Conservation (phyloP, 2,888 invertebrate genomes). For the Zeuzera pyrina region DNA sequence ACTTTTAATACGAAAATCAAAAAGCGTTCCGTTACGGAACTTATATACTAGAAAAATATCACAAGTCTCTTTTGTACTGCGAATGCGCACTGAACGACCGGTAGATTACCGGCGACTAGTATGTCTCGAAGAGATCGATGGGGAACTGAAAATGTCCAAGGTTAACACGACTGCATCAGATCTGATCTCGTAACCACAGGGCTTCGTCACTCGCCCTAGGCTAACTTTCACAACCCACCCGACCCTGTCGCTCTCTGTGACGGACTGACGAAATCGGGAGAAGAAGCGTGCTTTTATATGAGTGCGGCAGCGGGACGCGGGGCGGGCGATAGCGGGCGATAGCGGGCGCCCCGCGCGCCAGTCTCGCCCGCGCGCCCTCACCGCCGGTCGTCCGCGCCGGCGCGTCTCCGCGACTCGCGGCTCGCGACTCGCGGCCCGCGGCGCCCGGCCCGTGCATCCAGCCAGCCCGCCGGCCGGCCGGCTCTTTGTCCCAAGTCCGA, state of each 20-base stretch:
- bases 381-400: conserved; percentile 36
- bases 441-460: background rate
- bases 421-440: background rate
- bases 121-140: conserved; percentile 62
- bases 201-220: conserved; percentile 64
- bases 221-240: conserved; percentile 60
- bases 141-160: conserved; percentile 52
- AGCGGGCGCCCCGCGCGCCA: conserved; percentile 62
- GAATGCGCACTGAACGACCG: conserved; percentile 60
- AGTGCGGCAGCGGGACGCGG: conserved; percentile 45
- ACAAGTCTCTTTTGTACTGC: conserved; percentile 72
- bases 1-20: conserved; percentile 60
- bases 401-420: conserved; percentile 14
- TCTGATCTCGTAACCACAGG: conserved; percentile 71
- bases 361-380: conserved; percentile 35
- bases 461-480: conserved; percentile 63
- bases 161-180: conserved; percentile 65
- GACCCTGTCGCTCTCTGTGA: conserved; percentile 63
- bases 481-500: too few relatives aligned
- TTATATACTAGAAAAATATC: conserved; percentile 69
- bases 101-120: conserved; percentile 56
- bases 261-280: conserved; percentile 63
- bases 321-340: conserved; percentile 47
- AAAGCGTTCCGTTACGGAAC: conserved; percentile 61
- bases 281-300: conserved; percentile 61